Evolutionary conservation across 2,113 vertebrate genomes (phyloP), one percentile per base, ranked within the genome.

Genomic region (Tachysurus fulvidraco): DNA sequence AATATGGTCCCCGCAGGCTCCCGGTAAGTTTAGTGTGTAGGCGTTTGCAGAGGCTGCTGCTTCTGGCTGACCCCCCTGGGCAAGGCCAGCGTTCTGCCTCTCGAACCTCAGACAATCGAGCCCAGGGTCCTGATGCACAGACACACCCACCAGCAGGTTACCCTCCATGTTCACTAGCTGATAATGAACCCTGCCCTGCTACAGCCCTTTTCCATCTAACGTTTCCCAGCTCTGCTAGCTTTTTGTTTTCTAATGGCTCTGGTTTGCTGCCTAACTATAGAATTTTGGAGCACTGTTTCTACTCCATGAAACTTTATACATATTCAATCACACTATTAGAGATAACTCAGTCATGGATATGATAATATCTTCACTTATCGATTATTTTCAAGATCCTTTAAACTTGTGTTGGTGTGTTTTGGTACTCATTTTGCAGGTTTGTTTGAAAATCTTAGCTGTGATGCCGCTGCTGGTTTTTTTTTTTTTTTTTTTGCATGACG

Each of bases 11-110:
- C 91, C 96, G 95, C 30, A 97, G 97, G 94, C 93, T 95, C 88
- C 95, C 95, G 87, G 96, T 99, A 96, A 97, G 97, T 96, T 96
- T 99, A 97, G 97, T 99, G 93, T 97, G 97, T 96, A 98, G 97
- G 94, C 97, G 98, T 91, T 96, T 99, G 89, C 97, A 98, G 92
- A 96, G 97, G 80, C 96, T 99, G 92, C 98, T 99, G 89, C 97
- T 96, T 92, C 96, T 97, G 96, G 96, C 97, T 77, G 97, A 98
- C 92, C 97, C 97, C 91, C 97, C 97, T 88, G 96, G 96, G 95
- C 95, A 94, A 95, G 96, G 96, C 91, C 96, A 95, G 92, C 95
- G 88, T 9, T 90, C 93, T 89, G 84, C 94, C 21, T 28, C 93
- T 81, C 94, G 94, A 92, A 92, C 96, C 25, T 30, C 91, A 92